These are phyloP conservation scores for Bombus waltoni DNA, from an alignment of 1,140 invertebrate genomes.

Conservation along the genomic window DNA sequence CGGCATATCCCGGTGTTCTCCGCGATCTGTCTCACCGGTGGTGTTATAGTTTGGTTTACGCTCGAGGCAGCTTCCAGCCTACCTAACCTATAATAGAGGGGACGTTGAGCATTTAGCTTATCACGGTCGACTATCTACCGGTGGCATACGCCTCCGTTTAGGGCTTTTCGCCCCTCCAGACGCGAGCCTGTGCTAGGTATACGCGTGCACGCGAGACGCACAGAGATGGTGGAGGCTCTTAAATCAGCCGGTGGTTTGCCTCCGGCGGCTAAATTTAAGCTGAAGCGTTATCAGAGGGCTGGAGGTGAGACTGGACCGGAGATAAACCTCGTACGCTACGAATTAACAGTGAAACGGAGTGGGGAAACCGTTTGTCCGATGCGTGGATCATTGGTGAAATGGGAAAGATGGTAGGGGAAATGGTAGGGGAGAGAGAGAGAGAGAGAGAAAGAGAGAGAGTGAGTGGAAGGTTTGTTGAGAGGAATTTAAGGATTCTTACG, in stretches of 20 bases:
- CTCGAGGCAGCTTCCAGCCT: constrained; percentile 41
- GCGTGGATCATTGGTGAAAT: background rate
- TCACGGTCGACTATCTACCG: constrained; percentile 66
- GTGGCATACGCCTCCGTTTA: constrained; percentile 66
- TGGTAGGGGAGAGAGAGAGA: too few species aligned
- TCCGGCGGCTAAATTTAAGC: constrained; percentile 63
- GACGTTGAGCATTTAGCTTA: constrained; percentile 67
- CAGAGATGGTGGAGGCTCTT: constrained; percentile 47
- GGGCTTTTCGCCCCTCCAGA: constrained; percentile 68
- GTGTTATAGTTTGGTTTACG: constrained; percentile 56
- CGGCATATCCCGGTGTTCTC: background rate
- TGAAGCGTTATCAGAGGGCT: constrained; percentile 65
- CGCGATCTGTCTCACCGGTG: constrained; percentile 52
- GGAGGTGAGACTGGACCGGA: constrained; percentile 56
- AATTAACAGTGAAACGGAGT: constrained; percentile 39
- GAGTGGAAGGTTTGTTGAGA: too few species aligned
- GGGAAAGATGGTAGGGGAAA: background rate
- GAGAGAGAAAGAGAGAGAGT: too few species aligned
- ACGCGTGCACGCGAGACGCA: constrained; percentile 36
- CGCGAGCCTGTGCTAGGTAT: constrained; percentile 34
- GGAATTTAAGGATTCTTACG: too few species aligned
- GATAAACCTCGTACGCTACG: constrained; percentile 63
- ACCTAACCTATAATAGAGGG: constrained; percentile 63
- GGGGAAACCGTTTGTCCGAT: background rate
- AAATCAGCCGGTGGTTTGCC: constrained; percentile 70